phyloP scores from a whole-genome alignment of 2,888 invertebrate species.

The Latheticus oryzae region DNA sequence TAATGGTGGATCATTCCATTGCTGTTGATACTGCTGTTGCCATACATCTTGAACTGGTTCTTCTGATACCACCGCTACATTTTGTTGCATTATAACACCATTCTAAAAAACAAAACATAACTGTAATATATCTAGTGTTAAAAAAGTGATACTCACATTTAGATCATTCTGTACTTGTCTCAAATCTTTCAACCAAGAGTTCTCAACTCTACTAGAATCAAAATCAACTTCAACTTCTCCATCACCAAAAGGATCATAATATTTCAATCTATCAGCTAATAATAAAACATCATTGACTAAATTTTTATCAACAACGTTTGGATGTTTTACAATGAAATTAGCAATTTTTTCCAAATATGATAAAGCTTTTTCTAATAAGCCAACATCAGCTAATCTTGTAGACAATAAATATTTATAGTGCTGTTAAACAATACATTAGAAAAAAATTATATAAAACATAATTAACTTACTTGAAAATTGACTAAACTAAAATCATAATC shows the following conservation, averaged over 20 bases:
- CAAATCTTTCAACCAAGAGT: constrained; percentile 71
- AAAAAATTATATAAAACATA: constrained; percentile 3
- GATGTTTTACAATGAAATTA: constrained; percentile 72
- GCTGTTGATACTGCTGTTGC: constrained; percentile 48
- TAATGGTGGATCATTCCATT: constrained; percentile 40
- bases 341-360: constrained; percentile 87
- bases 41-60: constrained; percentile 47
- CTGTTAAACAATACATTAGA: constrained; percentile 65
- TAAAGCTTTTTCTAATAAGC: constrained; percentile 82
- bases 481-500: constrained; percentile 78
- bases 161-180: constrained; percentile 64
- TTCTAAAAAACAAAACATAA: constrained; percentile 50
- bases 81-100: constrained; percentile 60
- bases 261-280: constrained; percentile 64
- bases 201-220: constrained; percentile 65
- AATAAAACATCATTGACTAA: constrained; percentile 69
- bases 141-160: constrained; percentile 58
- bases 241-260: constrained; percentile 62
- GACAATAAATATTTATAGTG: constrained; percentile 88
- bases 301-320: constrained; percentile 66
- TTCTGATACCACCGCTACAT: constrained; percentile 42
- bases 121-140: too few relatives aligned
- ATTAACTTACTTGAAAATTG: constrained; percentile 75
- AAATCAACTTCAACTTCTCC: constrained; percentile 57
- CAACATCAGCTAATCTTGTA: constrained; percentile 80